These are phyloP conservation scores for Aythya baeri DNA, from an alignment of 2,113 vertebrate species.

Conservation along the genomic window DNA sequence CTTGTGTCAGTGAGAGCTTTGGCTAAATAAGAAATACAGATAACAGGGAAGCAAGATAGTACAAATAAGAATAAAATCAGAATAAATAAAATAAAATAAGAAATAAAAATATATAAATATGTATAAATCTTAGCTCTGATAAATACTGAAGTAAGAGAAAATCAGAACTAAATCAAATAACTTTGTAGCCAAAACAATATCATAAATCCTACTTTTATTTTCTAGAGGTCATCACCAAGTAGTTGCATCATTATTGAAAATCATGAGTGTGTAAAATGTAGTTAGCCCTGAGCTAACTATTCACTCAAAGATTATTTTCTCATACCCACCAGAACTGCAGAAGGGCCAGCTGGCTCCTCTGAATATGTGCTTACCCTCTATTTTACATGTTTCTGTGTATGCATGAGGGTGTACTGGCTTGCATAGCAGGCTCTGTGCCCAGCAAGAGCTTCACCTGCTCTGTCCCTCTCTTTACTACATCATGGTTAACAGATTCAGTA, in stretches of 20 bases:
- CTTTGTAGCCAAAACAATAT: neutral
- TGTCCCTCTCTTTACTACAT: neutral
- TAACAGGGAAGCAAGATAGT: neutral
- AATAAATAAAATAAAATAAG: neutral
- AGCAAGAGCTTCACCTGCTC: neutral
- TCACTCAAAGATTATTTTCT: neutral
- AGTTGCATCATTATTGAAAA: conserved; percentile 22
- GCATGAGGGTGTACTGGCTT: neutral
- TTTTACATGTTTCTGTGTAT: neutral
- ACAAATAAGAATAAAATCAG: neutral
- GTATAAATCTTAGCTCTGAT: neutral
- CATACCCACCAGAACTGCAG: neutral
- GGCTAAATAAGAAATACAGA: neutral
- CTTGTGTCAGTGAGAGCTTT: neutral
- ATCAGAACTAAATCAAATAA: conserved; percentile 58
- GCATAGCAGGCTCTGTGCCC: rapidly evolving
- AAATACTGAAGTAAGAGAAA: conserved; percentile 17
- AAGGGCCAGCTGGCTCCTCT: neutral
- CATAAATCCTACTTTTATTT: conserved; percentile 49
- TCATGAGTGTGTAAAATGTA: neutral
- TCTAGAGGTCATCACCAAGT: conserved; percentile 20
- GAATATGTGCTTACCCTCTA: neutral
- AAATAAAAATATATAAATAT: neutral
- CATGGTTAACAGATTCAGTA: neutral
- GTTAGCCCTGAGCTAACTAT: neutral